Conservation (phyloP, 2,888 invertebrate genomes). For the Margaritifera margaritifera region DNA sequence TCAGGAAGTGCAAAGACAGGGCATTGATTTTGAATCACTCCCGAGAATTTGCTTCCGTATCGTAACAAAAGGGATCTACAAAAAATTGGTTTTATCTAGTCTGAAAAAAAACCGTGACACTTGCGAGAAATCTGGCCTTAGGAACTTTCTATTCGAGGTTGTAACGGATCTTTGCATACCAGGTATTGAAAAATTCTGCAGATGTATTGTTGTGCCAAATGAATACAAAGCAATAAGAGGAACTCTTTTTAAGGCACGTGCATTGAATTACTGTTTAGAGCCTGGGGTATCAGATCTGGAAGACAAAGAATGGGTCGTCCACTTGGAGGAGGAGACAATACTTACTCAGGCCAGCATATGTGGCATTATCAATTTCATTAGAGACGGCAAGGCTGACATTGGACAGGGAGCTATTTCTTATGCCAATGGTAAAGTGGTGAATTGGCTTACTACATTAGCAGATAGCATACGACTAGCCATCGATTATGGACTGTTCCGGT, state of each 20-base stretch:
- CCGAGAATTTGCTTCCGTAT: constrained; percentile 55
- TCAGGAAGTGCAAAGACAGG: neutral
- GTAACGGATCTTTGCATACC: constrained; percentile 45
- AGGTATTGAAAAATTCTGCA: constrained; percentile 6
- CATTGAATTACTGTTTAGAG: constrained; percentile 51
- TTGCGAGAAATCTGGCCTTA: constrained; percentile 23
- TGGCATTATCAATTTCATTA: constrained; percentile 52
- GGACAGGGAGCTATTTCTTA: constrained; percentile 49
- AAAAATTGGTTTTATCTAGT: constrained; percentile 37
- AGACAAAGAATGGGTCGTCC: constrained; percentile 55
- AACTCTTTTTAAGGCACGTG: constrained; percentile 49
- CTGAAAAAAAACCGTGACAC: constrained; percentile 27
- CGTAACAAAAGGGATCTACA: constrained; percentile 48
- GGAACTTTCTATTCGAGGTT: constrained; percentile 35
- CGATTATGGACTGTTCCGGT: constrained; percentile 33
- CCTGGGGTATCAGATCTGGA: constrained; percentile 36
- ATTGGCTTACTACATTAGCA: constrained; percentile 34
- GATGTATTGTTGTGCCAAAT: constrained; percentile 44
- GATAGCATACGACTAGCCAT: constrained; percentile 26
- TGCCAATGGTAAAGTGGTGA: constrained; percentile 22
- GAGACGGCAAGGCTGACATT: constrained; percentile 40
- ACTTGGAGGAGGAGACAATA: constrained; percentile 56
- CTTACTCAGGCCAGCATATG: constrained; percentile 43
- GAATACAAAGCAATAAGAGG: constrained; percentile 31
- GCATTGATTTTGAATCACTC: neutral